Base-by-base conservation (phyloP, 1,140 invertebrate species). In the Brachionus koreanus region DNA sequence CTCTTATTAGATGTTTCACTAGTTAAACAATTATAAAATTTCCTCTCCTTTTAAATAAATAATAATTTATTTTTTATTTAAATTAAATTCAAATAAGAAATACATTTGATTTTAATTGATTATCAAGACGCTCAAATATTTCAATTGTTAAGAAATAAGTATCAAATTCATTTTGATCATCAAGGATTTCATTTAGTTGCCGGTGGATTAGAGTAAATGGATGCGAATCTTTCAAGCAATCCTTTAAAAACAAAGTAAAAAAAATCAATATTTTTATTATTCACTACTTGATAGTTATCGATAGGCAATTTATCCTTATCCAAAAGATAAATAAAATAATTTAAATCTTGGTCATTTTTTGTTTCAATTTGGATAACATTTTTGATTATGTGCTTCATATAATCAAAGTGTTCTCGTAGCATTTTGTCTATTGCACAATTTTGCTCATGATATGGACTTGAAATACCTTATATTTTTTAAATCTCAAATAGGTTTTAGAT, bases 121-220 rank as follows among this genome's bases (percentile, higher is more conserved):
- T 75, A 2, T 4, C 42, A 5, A 79, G 33, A 42, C 57, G 23
- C 25, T 79, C 37, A 19, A 61, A 57, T 29, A 79, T 39, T 16
- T 79, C 76, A 61, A 79, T 37, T 10, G 52, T 42, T 39, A 79
- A 13, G 25, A 39, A 79, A 25, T 61, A 79, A n/a, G 49, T 29
- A 37, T 79, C 76, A 42, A 37, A 79, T 13, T 33, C 76, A 65
- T 42, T 79, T 65, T 57, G 76, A 35, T 57, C 61, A 25, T 79
- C 76, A 42, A 79, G 25, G 12, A 79, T 79, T 25, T 79, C 76
- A 6, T 61, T 79, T 25, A 79, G 23, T 13, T 79, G 76, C 19
- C 35, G 37, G 57, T 42, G 57, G 29, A 79, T 79, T 10, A 61
- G 49, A 6, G 7, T 42, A 43, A 79, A 79, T 33, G 76, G 19